Evolutionary conservation across 2,797 vertebrate species (phyloP).

Genomic region (Betta splendens): DNA sequence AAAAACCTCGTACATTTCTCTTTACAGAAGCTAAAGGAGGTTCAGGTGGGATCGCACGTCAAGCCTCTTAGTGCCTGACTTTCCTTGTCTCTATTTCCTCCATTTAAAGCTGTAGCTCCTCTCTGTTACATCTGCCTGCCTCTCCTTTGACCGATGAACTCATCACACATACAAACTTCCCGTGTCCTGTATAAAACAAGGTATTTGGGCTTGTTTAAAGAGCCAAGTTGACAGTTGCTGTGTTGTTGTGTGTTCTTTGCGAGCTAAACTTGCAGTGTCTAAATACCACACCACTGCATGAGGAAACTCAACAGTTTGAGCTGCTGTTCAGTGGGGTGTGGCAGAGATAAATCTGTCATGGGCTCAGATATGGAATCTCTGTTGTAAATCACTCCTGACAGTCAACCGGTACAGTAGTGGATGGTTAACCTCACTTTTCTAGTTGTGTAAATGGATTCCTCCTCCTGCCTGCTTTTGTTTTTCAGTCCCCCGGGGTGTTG

Average conservation of each 20-base stretch:
- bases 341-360: constrained; percentile 56
- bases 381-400: constrained; percentile 40
- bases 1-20: neutral
- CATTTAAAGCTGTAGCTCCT: neutral
- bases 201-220: constrained; percentile 23
- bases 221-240: constrained; percentile 39
- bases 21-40: neutral
- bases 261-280: constrained; percentile 40
- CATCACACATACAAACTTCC: neutral
- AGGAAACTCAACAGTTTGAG: constrained; percentile 35
- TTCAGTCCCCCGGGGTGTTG: neutral
- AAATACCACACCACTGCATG: constrained; percentile 34
- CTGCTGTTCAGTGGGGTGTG: constrained; percentile 53
- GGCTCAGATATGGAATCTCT: constrained; percentile 34
- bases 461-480: constrained; percentile 26
- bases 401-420: constrained; percentile 23
- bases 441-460: constrained; percentile 37
- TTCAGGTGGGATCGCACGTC: too few relatives aligned
- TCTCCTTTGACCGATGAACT: constrained; percentile 9
- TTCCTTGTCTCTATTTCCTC: neutral
- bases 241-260: constrained; percentile 32
- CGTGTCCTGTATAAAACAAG: constrained; percentile 17
- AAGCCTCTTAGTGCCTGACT: neutral
- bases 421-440: constrained; percentile 38
- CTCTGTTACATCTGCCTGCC: neutral